Evolutionary conservation across 2,888 invertebrate genomes (phyloP).

Genomic region (Leucophenga montana): DNA sequence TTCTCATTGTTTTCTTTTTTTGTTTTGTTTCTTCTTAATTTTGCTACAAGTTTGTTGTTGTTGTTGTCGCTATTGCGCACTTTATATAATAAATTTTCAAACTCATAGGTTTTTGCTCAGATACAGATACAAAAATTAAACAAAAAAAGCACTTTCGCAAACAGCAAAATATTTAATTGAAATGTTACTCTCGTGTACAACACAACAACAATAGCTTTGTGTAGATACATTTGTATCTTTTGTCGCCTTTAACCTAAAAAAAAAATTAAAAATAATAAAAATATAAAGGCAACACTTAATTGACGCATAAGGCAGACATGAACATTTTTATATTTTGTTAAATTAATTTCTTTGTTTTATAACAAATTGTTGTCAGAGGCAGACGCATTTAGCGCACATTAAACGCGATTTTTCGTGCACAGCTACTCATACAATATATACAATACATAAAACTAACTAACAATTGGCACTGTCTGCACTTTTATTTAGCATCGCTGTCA

Average conservation of each 20-base stretch:
- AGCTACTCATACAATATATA: background rate
- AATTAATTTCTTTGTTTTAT: constrained; percentile 16
- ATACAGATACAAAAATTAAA: too few species aligned
- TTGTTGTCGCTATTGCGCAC: constrained; percentile 6
- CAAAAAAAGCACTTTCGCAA: background rate
- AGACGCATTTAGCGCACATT: background rate
- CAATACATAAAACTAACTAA: background rate
- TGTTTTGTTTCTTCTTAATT: background rate
- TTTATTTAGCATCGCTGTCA: background rate
- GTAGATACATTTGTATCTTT: constrained; percentile 11
- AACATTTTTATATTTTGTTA: background rate
- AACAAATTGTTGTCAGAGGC: background rate
- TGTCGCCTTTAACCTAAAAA: constrained; percentile 17
- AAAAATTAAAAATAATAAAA: too few species aligned
- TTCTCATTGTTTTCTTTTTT: constrained; percentile 27
- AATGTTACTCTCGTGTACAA: constrained; percentile 19
- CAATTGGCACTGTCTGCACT: too few species aligned
- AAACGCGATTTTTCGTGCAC: background rate
- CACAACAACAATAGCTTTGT: background rate
- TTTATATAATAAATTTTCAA: background rate
- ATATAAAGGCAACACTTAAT: background rate
- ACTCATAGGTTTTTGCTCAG: too few species aligned
- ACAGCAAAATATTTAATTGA: constrained; percentile 19
- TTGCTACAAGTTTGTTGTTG: constrained; percentile 1
- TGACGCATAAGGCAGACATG: constrained; percentile 3